A percentile compares a stretch with the other conserved stretches of the same genome.
phyloP scores from a whole-genome alignment of 2,888 invertebrate species.

The Eupithecia dodoneata region DNA sequence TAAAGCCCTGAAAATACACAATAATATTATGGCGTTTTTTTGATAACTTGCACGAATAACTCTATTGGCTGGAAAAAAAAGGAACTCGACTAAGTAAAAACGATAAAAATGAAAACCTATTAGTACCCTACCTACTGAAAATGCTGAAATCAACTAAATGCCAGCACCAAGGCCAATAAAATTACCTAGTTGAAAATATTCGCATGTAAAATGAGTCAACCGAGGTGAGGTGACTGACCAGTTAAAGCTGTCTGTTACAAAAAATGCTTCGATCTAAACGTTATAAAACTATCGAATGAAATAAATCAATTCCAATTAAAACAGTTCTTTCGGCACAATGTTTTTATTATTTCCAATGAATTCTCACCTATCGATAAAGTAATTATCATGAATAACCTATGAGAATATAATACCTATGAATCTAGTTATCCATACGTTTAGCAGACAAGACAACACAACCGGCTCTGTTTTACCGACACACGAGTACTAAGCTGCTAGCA shows the following conservation, averaged over 20 bases:
- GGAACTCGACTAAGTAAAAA: background rate
- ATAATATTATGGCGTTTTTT: background rate
- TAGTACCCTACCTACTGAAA: background rate
- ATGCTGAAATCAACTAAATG: conserved; percentile 3
- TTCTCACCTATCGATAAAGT: background rate
- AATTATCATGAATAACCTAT: background rate
- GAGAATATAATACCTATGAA: background rate
- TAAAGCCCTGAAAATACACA: background rate
- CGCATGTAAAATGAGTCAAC: conserved; percentile 48
- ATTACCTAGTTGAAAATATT: conserved; percentile 53
- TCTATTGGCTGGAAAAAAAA: background rate
- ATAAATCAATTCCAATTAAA: background rate
- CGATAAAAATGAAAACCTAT: background rate
- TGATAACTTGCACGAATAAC: background rate
- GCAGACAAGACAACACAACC: background rate
- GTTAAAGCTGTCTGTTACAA: conserved; percentile 42
- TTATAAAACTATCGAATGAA: background rate
- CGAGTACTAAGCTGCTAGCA: conserved; percentile 20
- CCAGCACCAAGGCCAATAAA: conserved; percentile 60
- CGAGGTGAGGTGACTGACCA: conserved; percentile 51
- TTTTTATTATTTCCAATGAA: background rate
- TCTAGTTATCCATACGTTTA: background rate
- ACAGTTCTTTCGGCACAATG: background rate
- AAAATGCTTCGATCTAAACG: conserved; percentile 34
- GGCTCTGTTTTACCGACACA: conserved; percentile 48